Percentiles rank a stretch among this genome's conserved stretches.
Evolutionary conservation across 2,113 vertebrate genomes (phyloP).

Genomic region (Perognathus longimembris): DNA sequence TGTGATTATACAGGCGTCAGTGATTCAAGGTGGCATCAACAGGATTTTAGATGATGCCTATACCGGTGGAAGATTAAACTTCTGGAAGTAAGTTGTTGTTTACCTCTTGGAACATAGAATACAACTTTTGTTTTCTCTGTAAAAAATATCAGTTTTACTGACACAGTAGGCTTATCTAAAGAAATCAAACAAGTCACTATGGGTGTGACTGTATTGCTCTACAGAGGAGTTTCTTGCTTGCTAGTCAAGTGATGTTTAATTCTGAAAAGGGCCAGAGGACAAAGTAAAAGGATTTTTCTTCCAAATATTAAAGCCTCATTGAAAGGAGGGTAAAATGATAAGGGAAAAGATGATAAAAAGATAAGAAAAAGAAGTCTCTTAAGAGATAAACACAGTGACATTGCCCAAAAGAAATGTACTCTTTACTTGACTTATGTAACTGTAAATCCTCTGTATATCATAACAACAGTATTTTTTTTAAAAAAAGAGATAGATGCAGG

Average conservation of each 20-base stretch:
- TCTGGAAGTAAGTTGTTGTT: slow-evolving; percentile 91
- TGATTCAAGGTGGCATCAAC: slow-evolving; percentile 87
- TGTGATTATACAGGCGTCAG: slow-evolving; percentile 87
- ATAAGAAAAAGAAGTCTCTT: slow-evolving; percentile 28
- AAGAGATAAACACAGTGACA: not conserved
- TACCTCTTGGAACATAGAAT: slow-evolving; percentile 5
- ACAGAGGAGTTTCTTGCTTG: not conserved
- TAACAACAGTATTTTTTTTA: too few relatives aligned
- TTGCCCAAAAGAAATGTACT: too few relatives aligned
- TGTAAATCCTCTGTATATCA: too few relatives aligned
- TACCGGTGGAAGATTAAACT: slow-evolving; percentile 89
- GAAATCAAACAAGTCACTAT: not conserved
- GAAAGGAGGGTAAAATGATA: not conserved
- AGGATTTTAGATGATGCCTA: slow-evolving; percentile 86
- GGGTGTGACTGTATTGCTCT: not conserved
- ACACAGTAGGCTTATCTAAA: slow-evolving; percentile 29
- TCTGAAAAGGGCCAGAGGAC: not conserved
- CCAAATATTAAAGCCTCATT: not conserved
- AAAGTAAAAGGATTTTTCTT: slow-evolving; percentile 17
- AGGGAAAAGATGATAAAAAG: not conserved
- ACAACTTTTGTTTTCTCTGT: not conserved
- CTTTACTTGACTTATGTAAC: too few relatives aligned
- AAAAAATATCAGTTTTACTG: slow-evolving; percentile 3
- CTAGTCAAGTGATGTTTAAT: not conserved
- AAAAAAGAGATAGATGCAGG: too few relatives aligned